Evolutionary conservation across 1,140 invertebrate species (phyloP), one percentile per base, ranked within the genome.

Genomic region (Pogonomyrmex barbatus): DNA sequence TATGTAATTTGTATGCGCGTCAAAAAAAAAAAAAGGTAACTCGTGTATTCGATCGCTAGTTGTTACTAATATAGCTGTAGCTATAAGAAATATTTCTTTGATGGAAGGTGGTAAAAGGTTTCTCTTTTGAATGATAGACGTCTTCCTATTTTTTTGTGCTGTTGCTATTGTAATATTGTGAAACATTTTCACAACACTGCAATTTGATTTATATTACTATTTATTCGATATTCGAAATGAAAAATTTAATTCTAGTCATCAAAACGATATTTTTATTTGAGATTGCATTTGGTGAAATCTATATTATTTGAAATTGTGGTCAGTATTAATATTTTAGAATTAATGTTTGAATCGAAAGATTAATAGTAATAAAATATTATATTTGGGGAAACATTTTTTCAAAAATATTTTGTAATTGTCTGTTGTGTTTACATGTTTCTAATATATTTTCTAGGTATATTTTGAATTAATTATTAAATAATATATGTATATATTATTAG

Each of bases 11-110:
- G 73, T 85, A 85, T 67, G 73, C 82, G 71, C 82, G 73, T 47
- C 82, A 85, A 45, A 83, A 62, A 56, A 85, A 65, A 76, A 73
- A 60, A 73, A 39, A 77, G 68, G 45, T 73, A 71, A 91, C 90
- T 91, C 91, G 91, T 93, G 91, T 93, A 94, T 92, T 93, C 90
- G 77, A 87, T 86, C 90, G 89, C 86, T 91, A 89, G 87, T 39
- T 87, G 84, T 90, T 87, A 88, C 68, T 42, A 81, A 82, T 86
- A 82, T 88, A 90, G 60, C 1, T 17, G 71, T 89, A 90, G 85
- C 14, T 42, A 30, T 90, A 89, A 75, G 67, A 4, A 62, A 54
- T 79, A 56, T 77, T 78, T 54, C 30, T 56, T 85, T 78, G 65
- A 90, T 9, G 36, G 54, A 87, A 77, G 50, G 30, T n/a, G 30